Conservation (phyloP, 2,888 invertebrate species). For the Stenichneumon culpator region DNA sequence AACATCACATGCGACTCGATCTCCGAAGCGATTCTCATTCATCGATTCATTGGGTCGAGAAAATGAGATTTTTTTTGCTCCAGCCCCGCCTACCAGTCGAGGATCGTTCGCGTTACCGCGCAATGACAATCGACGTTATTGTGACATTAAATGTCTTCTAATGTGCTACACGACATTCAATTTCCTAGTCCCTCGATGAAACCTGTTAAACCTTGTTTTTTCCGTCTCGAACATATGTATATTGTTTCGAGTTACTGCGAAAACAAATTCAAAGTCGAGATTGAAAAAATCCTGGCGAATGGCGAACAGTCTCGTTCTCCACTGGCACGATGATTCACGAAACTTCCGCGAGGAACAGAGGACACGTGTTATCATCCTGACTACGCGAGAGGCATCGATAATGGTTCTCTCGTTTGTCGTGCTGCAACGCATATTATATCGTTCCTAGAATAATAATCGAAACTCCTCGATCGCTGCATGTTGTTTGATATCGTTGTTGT, state of each 20-base stretch:
- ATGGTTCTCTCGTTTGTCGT: slow-evolving; percentile 44
- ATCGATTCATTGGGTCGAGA: slow-evolving; percentile 55
- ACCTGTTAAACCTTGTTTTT: neutral
- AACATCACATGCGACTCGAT: slow-evolving; percentile 5
- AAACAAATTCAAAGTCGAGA: slow-evolving; percentile 30
- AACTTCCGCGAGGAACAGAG: slow-evolving; percentile 51
- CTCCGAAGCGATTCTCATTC: slow-evolving; percentile 42
- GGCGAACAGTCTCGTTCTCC: slow-evolving; percentile 16
- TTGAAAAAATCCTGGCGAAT: slow-evolving; percentile 4
- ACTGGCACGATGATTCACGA: slow-evolving; percentile 38
- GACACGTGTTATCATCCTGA: slow-evolving; percentile 43
- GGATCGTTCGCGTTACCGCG: slow-evolving; percentile 20
- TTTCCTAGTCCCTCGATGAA: neutral
- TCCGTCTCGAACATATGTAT: neutral
- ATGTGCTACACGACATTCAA: no score
- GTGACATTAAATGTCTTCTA: slow-evolving; percentile 28
- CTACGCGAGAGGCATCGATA: slow-evolving; percentile 64
- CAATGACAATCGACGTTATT: slow-evolving; percentile 44
- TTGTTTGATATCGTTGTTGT: slow-evolving; percentile 17
- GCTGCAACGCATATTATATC: slow-evolving; percentile 31
- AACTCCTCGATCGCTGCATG: slow-evolving; percentile 16
- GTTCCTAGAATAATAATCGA: slow-evolving; percentile 54
- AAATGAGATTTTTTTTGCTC: slow-evolving; percentile 45
- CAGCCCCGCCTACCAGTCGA: slow-evolving; percentile 16
- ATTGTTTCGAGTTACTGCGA: slow-evolving; percentile 1